A percentile compares a stretch with the other conserved stretches of the same genome.
Conservation (phyloP, 2,113 vertebrate genomes). For the Triplophysa tibetana region DNA sequence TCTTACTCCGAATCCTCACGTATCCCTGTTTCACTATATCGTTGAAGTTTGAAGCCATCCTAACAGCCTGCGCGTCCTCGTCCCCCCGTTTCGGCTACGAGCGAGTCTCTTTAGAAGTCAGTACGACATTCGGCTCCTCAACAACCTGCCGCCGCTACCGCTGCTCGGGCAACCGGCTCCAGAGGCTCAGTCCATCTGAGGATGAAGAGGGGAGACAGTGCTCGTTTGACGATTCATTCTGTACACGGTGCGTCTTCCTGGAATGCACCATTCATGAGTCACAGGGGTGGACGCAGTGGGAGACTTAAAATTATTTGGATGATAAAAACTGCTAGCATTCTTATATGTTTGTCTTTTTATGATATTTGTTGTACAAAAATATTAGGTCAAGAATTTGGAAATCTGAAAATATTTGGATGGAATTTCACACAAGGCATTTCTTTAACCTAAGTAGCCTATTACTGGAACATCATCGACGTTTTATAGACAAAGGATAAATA, state of each 20-base stretch:
- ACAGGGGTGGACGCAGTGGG: conserved; percentile 38
- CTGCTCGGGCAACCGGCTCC: conserved; percentile 68
- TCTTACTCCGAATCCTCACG: conserved; percentile 96
- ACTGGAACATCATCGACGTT: too few species aligned
- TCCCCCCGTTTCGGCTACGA: conserved; percentile 26
- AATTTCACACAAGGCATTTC: too few species aligned
- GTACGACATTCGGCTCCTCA: conserved; percentile 61
- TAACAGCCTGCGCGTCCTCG: conserved; percentile 58
- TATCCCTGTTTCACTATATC: conserved; percentile 99
- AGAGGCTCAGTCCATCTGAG: conserved; percentile 69
- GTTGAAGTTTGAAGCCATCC: conserved; percentile 99
- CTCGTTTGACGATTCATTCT: conserved; percentile 68
- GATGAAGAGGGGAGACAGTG: conserved; percentile 65
- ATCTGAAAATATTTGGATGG: too few species aligned
- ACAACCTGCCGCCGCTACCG: conserved; percentile 65
- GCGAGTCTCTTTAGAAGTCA: conserved; percentile 49
- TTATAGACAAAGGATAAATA: too few species aligned
- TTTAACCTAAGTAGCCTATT: too few species aligned
- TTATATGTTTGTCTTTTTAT: conserved; percentile 49
- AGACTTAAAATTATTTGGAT: background rate
- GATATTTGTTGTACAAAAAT: too few species aligned
- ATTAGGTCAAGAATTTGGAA: too few species aligned
- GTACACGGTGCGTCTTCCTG: conserved; percentile 68
- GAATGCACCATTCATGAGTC: conserved; percentile 70
- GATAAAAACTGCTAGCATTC: background rate